These are phyloP conservation scores for Lysiphlebus fabarum DNA, from an alignment of 1,140 invertebrate genomes.

Conservation along the genomic window DNA sequence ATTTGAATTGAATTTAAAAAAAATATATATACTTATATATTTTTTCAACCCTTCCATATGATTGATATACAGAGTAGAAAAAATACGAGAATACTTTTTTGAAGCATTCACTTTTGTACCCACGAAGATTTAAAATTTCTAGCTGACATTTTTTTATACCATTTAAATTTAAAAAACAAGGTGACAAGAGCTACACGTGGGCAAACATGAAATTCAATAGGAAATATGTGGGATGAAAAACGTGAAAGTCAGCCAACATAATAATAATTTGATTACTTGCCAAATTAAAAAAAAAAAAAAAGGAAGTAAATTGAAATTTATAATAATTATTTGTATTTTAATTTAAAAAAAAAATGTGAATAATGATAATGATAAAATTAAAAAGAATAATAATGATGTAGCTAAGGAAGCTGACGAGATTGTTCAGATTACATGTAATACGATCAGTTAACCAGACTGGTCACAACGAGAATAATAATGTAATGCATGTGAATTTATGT, in stretches of 20 bases:
- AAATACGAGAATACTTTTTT: too few species aligned
- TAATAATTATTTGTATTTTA: not conserved
- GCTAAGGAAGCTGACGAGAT: not conserved
- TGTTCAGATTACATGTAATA: slow-evolving; percentile 22
- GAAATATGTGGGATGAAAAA: slow-evolving; percentile 25
- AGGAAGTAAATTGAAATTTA: too few species aligned
- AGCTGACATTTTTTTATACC: not conserved
- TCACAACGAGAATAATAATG: slow-evolving; percentile 2
- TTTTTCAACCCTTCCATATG: too few species aligned
- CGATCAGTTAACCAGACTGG: slow-evolving; percentile 17
- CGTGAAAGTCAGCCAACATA: slow-evolving; percentile 16
- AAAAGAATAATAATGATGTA: not conserved
- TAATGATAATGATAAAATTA: not conserved
- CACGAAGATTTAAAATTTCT: too few species aligned
- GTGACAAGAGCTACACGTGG: slow-evolving; percentile 28
- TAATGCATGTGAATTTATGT: not conserved
- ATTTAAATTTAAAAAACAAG: slow-evolving; percentile 15
- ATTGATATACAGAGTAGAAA: too few species aligned
- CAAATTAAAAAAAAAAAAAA: not conserved
- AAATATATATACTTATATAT: too few species aligned
- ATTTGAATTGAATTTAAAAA: too few species aligned
- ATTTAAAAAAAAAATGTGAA: not conserved
- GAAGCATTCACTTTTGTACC: too few species aligned
- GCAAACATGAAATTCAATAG: slow-evolving; percentile 34
- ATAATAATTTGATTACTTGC: slow-evolving; percentile 12